Evolutionary conservation across 2,113 vertebrate species (phyloP), one percentile per base, ranked within the genome.

Genomic region (Triplophysa dalaica): DNA sequence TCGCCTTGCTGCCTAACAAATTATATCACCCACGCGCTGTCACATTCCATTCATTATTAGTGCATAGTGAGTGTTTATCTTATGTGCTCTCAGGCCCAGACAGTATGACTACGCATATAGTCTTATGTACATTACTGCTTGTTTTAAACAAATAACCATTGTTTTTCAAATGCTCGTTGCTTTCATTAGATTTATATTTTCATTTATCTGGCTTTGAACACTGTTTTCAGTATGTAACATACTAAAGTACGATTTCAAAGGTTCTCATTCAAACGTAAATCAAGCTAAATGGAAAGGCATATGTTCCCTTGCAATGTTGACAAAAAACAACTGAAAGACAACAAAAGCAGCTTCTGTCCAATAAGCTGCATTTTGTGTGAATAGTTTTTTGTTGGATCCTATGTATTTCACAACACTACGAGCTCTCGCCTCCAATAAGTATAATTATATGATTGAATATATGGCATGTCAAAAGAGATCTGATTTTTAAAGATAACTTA

Each of bases 21-120:
- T 72, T 22, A 41, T 73, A 60, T 61, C 70, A 60, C 70, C 33
- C 54, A 60, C 33, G 8, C n/a, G n/a, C 54, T 60, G 54, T 60
- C 54, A 73, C 54, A n/a, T 73, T 60, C 60, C 24, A 48, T 72
- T 54, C 68, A 54, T 45, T 79, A 24, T 64, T 16, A 70, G 48
- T 38, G 33, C 7, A 3, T 29, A 29, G 29, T 43, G 48, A 13
- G 26, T 41, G 61, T 52, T 65, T n/a, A 1, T 68, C 41, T 69
- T 61, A 3, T 12, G 52, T 4, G 33, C 70, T 73, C 21, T 60
- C 54, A 73, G 54, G 29, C 52, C 22, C 9, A 60, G 21, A 43
- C n/a, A 73, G 54, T 33, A 29, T 73, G 70, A 43, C 45, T 43
- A 60, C 12, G 54, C 11, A 70, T 21, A 14, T 26, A 16, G 50